Percentiles rank a stretch among this genome's conserved stretches.
Conservation (phyloP, 2,113 vertebrate genomes). For the Oceanodroma tethys region DNA sequence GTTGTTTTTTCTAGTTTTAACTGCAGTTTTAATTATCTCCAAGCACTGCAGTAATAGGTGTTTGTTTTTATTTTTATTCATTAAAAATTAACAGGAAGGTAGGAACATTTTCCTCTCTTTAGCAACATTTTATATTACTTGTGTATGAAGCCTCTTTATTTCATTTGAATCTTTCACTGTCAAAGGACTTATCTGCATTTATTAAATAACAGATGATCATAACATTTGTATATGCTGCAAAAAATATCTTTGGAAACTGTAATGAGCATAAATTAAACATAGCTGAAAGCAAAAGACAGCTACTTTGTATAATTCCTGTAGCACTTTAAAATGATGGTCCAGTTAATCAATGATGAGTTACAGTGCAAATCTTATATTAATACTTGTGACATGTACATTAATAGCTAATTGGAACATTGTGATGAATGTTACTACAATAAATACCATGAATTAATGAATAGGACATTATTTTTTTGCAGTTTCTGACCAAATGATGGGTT, state of each 20-base stretch:
- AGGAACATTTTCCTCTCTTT: background rate
- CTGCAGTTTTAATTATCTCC: background rate
- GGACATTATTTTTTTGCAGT: background rate
- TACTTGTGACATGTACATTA: background rate
- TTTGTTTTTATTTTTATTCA: background rate
- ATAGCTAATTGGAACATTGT: conserved; percentile 13
- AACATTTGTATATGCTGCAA: background rate
- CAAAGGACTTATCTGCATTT: conserved; percentile 13
- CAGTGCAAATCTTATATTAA: background rate
- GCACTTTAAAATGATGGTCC: background rate
- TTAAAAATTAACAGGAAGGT: background rate
- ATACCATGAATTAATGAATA: background rate
- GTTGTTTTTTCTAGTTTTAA: background rate
- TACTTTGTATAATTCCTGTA: conserved; percentile 8
- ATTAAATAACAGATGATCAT: conserved; percentile 2
- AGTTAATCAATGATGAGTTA: conserved; percentile 37
- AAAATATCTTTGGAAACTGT: conserved; percentile 15
- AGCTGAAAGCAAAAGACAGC: background rate
- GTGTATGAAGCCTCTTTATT: background rate
- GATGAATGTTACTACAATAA: background rate
- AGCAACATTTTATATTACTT: background rate
- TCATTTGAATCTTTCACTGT: background rate
- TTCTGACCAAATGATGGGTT: background rate
- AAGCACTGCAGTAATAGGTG: background rate
- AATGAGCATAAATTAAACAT: background rate